Conservation (phyloP, 2,888 invertebrate genomes). For the Tenthredo amoena region DNA sequence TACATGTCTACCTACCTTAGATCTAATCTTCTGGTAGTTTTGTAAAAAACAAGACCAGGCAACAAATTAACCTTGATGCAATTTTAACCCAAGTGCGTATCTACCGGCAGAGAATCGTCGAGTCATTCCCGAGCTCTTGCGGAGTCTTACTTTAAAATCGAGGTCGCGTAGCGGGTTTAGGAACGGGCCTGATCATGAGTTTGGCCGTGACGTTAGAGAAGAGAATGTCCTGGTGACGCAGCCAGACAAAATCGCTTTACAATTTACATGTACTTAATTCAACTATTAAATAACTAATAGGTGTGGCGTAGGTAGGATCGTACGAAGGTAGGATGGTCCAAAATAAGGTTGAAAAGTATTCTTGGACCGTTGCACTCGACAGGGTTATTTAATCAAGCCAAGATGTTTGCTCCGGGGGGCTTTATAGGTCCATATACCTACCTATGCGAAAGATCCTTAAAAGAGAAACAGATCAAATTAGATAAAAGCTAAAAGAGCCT, state of each 20-base stretch:
- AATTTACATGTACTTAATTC: background rate
- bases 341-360: background rate
- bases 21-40: background rate
- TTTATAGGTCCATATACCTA: constrained; percentile 11
- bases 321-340: background rate
- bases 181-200: constrained; percentile 43
- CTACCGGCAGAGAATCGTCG: background rate
- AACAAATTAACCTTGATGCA: constrained; percentile 21
- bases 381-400: constrained; percentile 37
- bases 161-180: constrained; percentile 47
- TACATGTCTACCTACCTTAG: background rate
- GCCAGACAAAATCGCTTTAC: constrained; percentile 17
- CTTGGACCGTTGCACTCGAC: background rate
- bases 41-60: background rate
- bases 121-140: background rate
- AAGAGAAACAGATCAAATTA: constrained; percentile 32
- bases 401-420: constrained; percentile 20
- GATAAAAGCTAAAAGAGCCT: constrained; percentile 3
- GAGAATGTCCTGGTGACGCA: constrained; percentile 46
- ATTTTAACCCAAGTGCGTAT: constrained; percentile 8
- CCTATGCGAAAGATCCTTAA: background rate
- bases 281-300: background rate
- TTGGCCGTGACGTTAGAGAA: constrained; percentile 24
- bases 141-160: constrained; percentile 16
- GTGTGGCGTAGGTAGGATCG: background rate